Conservation (phyloP, 2,113 vertebrate genomes). For the Puntigrus tetrazona region DNA sequence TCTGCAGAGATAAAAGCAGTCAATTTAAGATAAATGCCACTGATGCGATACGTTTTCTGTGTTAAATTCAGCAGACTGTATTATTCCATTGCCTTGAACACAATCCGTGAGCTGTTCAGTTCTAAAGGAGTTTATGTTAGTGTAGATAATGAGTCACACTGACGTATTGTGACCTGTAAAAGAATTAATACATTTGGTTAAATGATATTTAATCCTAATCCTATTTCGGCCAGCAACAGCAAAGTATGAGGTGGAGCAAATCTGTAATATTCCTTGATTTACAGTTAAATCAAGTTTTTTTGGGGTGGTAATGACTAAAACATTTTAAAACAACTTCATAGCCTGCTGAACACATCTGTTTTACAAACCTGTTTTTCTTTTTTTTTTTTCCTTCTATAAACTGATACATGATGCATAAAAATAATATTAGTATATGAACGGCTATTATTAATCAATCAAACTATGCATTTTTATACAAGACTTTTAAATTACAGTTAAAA, state of each 20-base stretch:
- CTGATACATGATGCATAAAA: neutral
- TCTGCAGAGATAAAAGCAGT: neutral
- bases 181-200: constrained; percentile 9
- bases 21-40: neutral
- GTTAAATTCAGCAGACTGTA: neutral
- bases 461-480: neutral
- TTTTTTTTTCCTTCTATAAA: neutral
- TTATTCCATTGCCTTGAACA: neutral
- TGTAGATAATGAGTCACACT: neutral
- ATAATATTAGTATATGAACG: neutral
- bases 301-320: neutral
- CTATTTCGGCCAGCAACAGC: neutral
- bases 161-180: neutral
- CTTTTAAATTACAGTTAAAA: neutral
- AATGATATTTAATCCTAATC: neutral
- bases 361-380: neutral
- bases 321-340: neutral
- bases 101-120: neutral
- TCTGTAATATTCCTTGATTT: constrained; percentile 25
- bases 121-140: neutral
- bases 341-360: neutral
- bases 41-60: no score
- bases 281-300: neutral
- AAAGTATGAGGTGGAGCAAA: neutral
- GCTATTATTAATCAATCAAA: neutral